A percentile compares a stretch with the other conserved stretches of the same genome.
These are phyloP conservation scores for Epirrita christyi DNA, from an alignment of 2,888 invertebrate genomes.

Conservation along the genomic window DNA sequence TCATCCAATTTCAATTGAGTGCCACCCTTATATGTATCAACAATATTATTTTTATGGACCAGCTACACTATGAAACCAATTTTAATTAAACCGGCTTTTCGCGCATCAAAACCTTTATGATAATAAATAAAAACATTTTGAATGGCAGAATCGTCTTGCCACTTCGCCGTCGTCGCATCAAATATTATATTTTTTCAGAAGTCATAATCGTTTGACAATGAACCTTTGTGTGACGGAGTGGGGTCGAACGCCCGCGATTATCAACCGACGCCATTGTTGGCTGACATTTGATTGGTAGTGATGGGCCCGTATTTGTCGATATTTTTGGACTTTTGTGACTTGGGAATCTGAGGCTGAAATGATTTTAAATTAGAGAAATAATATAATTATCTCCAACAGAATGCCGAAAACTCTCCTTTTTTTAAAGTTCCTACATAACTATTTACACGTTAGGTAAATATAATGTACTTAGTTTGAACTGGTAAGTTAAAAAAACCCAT, in stretches of 20 bases:
- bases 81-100: slow-evolving; percentile 79
- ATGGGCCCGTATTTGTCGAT: slow-evolving; percentile 49
- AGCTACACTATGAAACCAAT: slow-evolving; percentile 56
- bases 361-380: too few relatives aligned
- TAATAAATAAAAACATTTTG: slow-evolving; percentile 32
- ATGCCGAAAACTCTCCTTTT: too few relatives aligned
- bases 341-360: background rate
- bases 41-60: slow-evolving; percentile 81
- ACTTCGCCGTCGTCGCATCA: slow-evolving; percentile 25
- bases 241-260: slow-evolving; percentile 70
- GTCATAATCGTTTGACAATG: slow-evolving; percentile 70
- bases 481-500: too few relatives aligned
- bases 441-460: too few relatives aligned
- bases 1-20: slow-evolving; percentile 55
- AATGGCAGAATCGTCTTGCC: slow-evolving; percentile 12
- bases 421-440: too few relatives aligned
- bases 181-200: slow-evolving; percentile 46
- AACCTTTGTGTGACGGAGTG: slow-evolving; percentile 63
- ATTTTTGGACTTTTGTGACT: background rate
- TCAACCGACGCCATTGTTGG: slow-evolving; percentile 76
- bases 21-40: slow-evolving; percentile 54
- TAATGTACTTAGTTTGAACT: too few relatives aligned
- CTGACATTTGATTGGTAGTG: slow-evolving; percentile 77
- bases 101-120: slow-evolving; percentile 46
- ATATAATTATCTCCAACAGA: too few relatives aligned